Conservation (phyloP, 2,113 vertebrate genomes). For the Variabilichromis moorii region DNA sequence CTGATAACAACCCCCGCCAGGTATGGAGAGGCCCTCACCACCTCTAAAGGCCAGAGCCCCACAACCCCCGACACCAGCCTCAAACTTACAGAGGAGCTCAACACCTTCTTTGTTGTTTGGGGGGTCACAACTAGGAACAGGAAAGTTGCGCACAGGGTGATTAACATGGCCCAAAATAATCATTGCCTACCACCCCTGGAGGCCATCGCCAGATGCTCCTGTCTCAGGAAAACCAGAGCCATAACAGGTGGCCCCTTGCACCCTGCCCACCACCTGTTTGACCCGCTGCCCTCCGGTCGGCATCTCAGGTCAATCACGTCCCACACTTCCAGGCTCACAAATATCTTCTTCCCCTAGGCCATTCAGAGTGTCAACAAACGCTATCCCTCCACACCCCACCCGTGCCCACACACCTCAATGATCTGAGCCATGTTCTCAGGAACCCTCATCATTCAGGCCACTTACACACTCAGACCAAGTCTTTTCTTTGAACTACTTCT, state of each 20-base stretch:
- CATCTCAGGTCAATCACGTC: not conserved
- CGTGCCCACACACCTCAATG: not conserved
- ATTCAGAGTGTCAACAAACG: not conserved
- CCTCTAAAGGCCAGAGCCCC: not conserved
- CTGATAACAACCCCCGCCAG: fast-evolving
- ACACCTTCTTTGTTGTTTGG: not conserved
- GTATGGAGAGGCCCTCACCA: not conserved
- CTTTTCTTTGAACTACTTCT: not conserved
- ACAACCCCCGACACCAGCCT: not conserved
- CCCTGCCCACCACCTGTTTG: not conserved
- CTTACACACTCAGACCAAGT: not conserved
- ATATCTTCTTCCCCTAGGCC: not conserved
- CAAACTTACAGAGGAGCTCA: not conserved
- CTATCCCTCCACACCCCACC: not conserved
- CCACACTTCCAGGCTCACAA: not conserved
- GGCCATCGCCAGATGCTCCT: not conserved
- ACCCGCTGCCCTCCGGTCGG: not conserved
- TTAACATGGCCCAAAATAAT: not conserved
- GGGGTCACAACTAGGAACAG: not conserved
- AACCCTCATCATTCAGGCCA: not conserved
- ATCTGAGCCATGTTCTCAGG: fast-evolving
- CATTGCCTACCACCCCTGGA: not conserved
- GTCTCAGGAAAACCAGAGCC: not conserved
- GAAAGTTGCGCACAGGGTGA: fast-evolving
- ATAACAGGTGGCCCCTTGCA: not conserved